Evolutionary conservation across 1,140 invertebrate species (phyloP).

Genomic region (Bradysia coprophila): DNA sequence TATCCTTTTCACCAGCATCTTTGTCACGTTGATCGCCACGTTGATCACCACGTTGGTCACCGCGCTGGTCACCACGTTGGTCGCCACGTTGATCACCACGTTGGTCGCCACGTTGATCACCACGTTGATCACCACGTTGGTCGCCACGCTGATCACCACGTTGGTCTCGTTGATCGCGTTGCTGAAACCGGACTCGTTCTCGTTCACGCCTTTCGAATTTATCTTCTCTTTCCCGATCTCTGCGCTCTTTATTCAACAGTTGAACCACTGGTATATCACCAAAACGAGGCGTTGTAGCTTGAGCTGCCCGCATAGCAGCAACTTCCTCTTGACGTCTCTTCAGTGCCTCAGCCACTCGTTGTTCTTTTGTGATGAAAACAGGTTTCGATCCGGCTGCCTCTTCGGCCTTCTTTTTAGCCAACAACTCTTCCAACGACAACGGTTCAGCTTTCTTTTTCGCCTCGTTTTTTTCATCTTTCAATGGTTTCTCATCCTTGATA

Average conservation of each 20-base stretch:
- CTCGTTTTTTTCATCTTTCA: constrained; percentile 22
- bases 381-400: constrained; percentile 87
- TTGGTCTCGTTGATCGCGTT: constrained; percentile 6
- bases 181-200: constrained; percentile 7
- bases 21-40: constrained; percentile 11
- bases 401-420: constrained; percentile 92
- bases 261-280: constrained; percentile 3
- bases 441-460: constrained; percentile 61
- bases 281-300: constrained; percentile 3
- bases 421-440: constrained; percentile 84
- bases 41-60: too few relatives aligned
- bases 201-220: constrained; percentile 13
- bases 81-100: too few relatives aligned
- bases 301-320: constrained; percentile 32
- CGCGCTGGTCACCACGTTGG: too few relatives aligned
- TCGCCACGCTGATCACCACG: constrained; percentile 18
- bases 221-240: constrained; percentile 22
- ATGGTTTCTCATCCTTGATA: constrained; percentile 24
- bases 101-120: constrained; percentile 19
- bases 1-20: constrained; percentile 19
- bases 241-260: constrained; percentile 16
- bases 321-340: constrained; percentile 76
- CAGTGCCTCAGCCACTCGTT: constrained; percentile 75
- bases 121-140: constrained; percentile 13
- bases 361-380: constrained; percentile 93